These are phyloP conservation scores for Ostrea edulis DNA, from an alignment of 1,140 invertebrate species.

Conservation along the genomic window DNA sequence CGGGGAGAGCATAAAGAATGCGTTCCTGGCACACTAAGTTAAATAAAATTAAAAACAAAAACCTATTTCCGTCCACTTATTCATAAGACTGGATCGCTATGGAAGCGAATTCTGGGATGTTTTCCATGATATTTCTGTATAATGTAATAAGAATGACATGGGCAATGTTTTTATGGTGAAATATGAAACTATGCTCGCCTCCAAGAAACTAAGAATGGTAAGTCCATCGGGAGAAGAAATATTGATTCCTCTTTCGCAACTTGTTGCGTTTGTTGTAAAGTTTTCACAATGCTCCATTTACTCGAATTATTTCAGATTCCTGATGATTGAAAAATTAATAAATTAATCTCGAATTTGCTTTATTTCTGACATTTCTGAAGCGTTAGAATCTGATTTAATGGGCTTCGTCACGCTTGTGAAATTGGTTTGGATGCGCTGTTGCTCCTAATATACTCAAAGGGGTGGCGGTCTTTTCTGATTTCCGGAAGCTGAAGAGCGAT, in stretches of 20 bases:
- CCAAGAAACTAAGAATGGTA: slow-evolving; percentile 10
- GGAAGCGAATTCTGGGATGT: neutral
- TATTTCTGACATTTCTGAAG: slow-evolving; percentile 22
- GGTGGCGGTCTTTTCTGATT: slow-evolving; percentile 34
- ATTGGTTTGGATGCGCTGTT: slow-evolving; percentile 31
- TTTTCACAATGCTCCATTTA: slow-evolving; percentile 28
- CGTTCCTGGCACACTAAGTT: neutral
- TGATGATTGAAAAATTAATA: slow-evolving; percentile 38
- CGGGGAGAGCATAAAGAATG: neutral
- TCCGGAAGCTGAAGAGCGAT: slow-evolving; percentile 37
- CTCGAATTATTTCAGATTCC: slow-evolving; percentile 34
- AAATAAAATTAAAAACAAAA: neutral
- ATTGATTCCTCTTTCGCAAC: slow-evolving; percentile 26
- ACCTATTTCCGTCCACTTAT: neutral
- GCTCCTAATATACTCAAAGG: slow-evolving; percentile 33
- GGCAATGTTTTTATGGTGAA: slow-evolving; percentile 22
- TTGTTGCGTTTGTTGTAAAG: slow-evolving; percentile 28
- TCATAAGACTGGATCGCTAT: neutral
- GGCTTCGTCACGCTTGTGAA: slow-evolving; percentile 22
- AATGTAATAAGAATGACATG: slow-evolving; percentile 11
- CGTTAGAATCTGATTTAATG: slow-evolving; percentile 33
- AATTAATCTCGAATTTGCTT: slow-evolving; percentile 39
- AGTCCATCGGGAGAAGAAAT: neutral
- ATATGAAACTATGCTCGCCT: slow-evolving; percentile 18
- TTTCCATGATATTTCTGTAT: neutral